Evolutionary conservation across 2,797 vertebrate genomes (phyloP), one percentile per base, ranked within the genome.

Genomic region (Oophaga sylvatica): DNA sequence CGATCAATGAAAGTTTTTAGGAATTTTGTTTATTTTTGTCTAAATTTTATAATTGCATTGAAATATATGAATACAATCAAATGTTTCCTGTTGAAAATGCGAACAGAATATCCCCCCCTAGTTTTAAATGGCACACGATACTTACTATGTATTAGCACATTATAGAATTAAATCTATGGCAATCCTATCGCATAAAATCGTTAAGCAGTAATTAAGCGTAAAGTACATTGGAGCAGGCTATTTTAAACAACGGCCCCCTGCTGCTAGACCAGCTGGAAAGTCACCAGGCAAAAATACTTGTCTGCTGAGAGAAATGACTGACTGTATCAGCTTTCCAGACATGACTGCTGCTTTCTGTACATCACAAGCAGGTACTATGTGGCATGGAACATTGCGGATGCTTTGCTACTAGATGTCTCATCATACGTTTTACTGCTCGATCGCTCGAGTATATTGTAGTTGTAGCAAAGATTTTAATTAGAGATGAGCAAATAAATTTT

Each of bases 261-360:
- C 73, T 67, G 73, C 26, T 77, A 1, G 48, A 67, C 59, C 83
- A 85, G 83, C 83, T 85, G 83, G 73, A 63, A 78, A 31, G 31
- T 77, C 60, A 17, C 45, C 63, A 86, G 48, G 59, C 84, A 48
- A 48, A 57, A 79, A 85, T 85, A 79, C 75, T 79, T 35, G 26
- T 86, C 63, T 17, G 76, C 22, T 80, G 62, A 62, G 45, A n/a
- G 31, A 67, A 41, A 65, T 85, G 75, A 78, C 26, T 76, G 62
- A 78, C 63, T n/a, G 15, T 17, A 63, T 53, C 84, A 68, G 84
- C 26, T 76, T 67, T 83, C 29, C 41, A 45, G 5, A 73, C 5
- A 31, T 22, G 68, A 26, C 26, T 35, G 67, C 53, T 22, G 67
- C 48, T 22, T 57, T 35, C 26, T 8, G 26, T 19, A 78, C 31